Conservation (phyloP, 2,888 invertebrate genomes). For the Ischnura elegans region DNA sequence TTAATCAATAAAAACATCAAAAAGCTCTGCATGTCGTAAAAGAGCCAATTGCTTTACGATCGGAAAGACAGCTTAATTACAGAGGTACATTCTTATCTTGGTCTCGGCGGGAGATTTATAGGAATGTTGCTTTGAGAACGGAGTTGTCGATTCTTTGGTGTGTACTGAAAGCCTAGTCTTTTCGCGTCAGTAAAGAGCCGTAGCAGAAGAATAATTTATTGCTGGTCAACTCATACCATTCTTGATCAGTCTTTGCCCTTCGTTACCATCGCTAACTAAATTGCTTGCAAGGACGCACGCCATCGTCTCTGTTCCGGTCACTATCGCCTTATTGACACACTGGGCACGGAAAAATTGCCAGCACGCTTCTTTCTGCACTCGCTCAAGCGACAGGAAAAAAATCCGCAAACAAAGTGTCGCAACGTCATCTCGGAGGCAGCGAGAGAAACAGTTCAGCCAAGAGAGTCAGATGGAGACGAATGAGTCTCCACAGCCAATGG, state of each 20-base stretch:
- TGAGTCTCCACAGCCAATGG: neutral
- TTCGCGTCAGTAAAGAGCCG: neutral
- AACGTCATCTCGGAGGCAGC: neutral
- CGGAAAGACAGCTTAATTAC: neutral
- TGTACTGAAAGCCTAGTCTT: neutral
- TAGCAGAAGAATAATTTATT: neutral
- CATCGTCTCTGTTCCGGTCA: constrained; percentile 1
- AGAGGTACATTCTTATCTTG: neutral
- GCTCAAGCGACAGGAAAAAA: neutral
- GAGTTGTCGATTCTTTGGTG: neutral
- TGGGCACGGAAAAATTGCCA: neutral
- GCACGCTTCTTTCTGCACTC: neutral
- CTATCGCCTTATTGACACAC: neutral
- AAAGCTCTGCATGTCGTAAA: too few relatives aligned
- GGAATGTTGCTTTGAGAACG: neutral
- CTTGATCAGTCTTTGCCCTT: neutral
- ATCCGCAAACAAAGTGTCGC: neutral
- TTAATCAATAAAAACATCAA: too few relatives aligned
- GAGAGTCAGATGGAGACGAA: neutral
- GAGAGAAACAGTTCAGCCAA: neutral
- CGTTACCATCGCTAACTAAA: neutral
- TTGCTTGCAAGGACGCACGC: constrained; percentile 4
- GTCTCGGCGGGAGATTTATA: neutral
- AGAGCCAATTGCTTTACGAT: neutral
- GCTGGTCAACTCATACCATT: neutral